Percentiles rank a stretch among this genome's conserved stretches.
Evolutionary conservation across 2,113 vertebrate genomes (phyloP).

Genomic region (Toxotes jaculatrix): DNA sequence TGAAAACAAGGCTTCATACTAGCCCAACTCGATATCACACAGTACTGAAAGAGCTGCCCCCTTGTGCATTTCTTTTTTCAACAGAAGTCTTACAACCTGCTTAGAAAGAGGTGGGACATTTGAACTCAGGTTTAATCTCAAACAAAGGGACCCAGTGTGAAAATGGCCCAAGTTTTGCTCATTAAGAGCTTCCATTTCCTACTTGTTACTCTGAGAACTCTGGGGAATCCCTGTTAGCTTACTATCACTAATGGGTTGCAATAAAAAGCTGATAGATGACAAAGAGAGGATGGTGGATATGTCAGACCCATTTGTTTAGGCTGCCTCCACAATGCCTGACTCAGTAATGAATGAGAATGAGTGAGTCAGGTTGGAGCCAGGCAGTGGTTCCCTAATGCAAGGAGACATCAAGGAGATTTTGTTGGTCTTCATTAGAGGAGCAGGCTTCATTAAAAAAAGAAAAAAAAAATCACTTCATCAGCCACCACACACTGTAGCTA

Average conservation of each 20-base stretch:
- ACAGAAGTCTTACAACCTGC: neutral
- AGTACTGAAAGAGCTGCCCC: neutral
- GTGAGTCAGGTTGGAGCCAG: conserved; percentile 45
- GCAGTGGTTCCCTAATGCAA: conserved; percentile 70
- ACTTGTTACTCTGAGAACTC: conserved; percentile 50
- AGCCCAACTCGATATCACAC: neutral
- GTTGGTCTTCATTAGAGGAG: conserved; percentile 76
- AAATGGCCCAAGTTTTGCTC: conserved; percentile 26
- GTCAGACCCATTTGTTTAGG: conserved; percentile 53
- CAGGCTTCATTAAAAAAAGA: conserved; percentile 64
- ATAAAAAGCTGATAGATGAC: conserved; percentile 57
- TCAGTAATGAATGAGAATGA: conserved; percentile 67
- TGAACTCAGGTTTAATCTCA: conserved; percentile 12
- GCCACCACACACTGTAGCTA: conserved; percentile 47
- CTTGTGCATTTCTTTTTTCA: neutral
- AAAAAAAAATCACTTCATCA: conserved; percentile 61
- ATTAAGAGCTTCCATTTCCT: conserved; percentile 24
- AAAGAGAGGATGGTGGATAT: conserved; percentile 47
- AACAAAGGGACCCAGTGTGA: neutral
- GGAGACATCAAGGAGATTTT: conserved; percentile 78
- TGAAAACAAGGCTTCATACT: neutral
- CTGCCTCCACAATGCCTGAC: conserved; percentile 43
- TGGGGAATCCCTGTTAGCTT: conserved; percentile 55
- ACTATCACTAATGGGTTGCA: conserved; percentile 41
- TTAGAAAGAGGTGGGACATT: neutral